Evolutionary conservation across 1,140 invertebrate species (phyloP).

Genomic region (Brachionus manjavacas): DNA sequence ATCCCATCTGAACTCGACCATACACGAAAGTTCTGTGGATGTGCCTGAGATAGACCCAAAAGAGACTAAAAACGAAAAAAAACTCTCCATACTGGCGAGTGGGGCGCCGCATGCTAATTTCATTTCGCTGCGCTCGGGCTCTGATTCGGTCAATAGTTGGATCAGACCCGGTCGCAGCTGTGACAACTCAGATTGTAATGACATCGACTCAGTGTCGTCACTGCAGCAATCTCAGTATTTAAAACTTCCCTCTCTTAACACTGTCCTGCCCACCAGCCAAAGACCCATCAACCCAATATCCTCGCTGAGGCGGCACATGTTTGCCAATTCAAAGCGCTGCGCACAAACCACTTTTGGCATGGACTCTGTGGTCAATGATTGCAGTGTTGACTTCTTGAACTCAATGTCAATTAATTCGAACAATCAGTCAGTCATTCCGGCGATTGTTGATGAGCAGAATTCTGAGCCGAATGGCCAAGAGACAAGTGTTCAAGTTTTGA

Average conservation of each 20-base stretch:
- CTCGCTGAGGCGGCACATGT: conserved; percentile 31
- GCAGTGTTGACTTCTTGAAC: background rate
- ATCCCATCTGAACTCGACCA: conserved; percentile 16
- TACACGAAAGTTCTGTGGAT: conserved; percentile 32
- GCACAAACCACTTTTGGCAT: conserved; percentile 14
- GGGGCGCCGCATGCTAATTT: background rate
- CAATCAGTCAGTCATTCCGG: background rate
- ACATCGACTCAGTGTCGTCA: background rate
- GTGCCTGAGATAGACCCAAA: background rate
- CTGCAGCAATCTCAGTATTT: conserved; percentile 20
- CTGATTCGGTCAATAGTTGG: conserved; percentile 35
- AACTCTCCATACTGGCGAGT: background rate
- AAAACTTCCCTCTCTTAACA: background rate
- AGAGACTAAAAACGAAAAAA: background rate
- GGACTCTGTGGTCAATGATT: background rate
- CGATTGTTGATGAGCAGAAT: background rate
- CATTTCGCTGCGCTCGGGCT: conserved; percentile 14
- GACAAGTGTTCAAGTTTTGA: background rate
- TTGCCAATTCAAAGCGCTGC: conserved; percentile 24
- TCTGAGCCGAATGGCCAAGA: background rate
- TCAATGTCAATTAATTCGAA: conserved; percentile 28
- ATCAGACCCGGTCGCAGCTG: conserved; percentile 9
- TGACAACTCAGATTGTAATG: conserved; percentile 1
- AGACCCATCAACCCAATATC: conserved; percentile 36
- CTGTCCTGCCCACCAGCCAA: conserved; percentile 2